Conservation (phyloP, 2,113 vertebrate genomes). For the Coptodon rendalli region DNA sequence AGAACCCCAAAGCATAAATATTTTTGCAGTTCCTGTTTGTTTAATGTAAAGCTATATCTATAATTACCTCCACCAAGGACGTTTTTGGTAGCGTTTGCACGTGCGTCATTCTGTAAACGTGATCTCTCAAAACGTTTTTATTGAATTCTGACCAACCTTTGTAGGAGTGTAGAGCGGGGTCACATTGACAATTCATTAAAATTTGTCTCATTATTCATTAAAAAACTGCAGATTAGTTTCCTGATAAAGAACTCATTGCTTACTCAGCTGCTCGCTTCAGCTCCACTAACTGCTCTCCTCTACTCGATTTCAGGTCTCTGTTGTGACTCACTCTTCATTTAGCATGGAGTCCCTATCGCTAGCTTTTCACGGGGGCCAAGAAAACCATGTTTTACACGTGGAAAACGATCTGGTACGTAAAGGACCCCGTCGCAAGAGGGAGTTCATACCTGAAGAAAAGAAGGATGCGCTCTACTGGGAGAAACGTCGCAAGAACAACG, state of each 20-base stretch:
- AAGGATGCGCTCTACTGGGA: constrained; percentile 91
- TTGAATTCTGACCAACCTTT: not conserved
- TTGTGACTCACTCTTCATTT: not conserved
- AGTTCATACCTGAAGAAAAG: constrained; percentile 85
- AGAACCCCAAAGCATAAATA: not conserved
- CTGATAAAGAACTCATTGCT: not conserved
- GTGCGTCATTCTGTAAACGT: not conserved
- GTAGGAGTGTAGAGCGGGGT: not conserved
- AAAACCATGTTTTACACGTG: not conserved
- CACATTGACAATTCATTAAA: not conserved
- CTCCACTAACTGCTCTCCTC: not conserved
- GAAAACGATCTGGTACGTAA: constrained; percentile 6
- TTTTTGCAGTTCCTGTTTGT: not conserved
- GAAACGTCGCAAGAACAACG: constrained; percentile 87
- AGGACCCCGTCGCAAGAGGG: constrained; percentile 74
- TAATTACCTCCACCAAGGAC: not conserved
- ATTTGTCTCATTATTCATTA: not conserved
- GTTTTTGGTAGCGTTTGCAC: not conserved
- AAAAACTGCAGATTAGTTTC: not conserved
- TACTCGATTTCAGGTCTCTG: not conserved
- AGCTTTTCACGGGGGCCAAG: not conserved
- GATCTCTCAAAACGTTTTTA: not conserved
- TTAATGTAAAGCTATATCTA: not conserved
- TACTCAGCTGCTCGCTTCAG: not conserved
- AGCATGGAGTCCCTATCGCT: constrained; percentile 50